Conservation (phyloP, 2,888 invertebrate species). For the Leptopilina myrica region DNA sequence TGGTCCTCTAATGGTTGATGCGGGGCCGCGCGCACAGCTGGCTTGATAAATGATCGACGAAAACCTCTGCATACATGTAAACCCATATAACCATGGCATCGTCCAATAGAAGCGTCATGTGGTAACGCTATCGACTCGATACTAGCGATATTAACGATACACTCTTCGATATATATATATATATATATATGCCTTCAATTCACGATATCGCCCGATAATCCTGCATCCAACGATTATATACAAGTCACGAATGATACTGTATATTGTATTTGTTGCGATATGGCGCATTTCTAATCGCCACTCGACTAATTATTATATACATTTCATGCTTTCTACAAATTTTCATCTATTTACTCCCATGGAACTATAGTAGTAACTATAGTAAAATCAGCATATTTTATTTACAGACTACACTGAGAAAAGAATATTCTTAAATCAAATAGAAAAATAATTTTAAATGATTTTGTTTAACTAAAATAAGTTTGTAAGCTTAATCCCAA, state of each 20-base stretch:
- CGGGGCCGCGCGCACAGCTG: slow-evolving; percentile 64
- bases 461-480: too few species aligned
- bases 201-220: slow-evolving; percentile 48
- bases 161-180: slow-evolving; percentile 38
- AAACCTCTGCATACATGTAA: slow-evolving; percentile 57
- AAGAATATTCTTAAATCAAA: too few species aligned
- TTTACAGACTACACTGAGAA: too few species aligned
- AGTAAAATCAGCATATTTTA: too few species aligned
- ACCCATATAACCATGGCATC: slow-evolving; percentile 47
- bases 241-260: neutral
- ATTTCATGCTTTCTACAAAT: neutral
- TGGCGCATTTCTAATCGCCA: neutral
- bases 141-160: slow-evolving; percentile 58
- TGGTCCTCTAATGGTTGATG: slow-evolving; percentile 62
- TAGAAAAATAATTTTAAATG: too few species aligned
- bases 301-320: slow-evolving; percentile 13
- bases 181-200: slow-evolving; percentile 46
- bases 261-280: too few species aligned
- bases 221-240: slow-evolving; percentile 1
- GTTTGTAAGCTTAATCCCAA: too few species aligned
- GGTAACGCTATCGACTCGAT: slow-evolving; percentile 53
- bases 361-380: neutral
- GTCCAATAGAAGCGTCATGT: slow-evolving; percentile 52
- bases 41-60: slow-evolving; percentile 66
- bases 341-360: neutral